A percentile compares a stretch with the other conserved stretches of the same genome.
These are phyloP conservation scores for Pachliopta kotzebuea DNA, from an alignment of 2,888 invertebrate genomes.

Conservation along the genomic window DNA sequence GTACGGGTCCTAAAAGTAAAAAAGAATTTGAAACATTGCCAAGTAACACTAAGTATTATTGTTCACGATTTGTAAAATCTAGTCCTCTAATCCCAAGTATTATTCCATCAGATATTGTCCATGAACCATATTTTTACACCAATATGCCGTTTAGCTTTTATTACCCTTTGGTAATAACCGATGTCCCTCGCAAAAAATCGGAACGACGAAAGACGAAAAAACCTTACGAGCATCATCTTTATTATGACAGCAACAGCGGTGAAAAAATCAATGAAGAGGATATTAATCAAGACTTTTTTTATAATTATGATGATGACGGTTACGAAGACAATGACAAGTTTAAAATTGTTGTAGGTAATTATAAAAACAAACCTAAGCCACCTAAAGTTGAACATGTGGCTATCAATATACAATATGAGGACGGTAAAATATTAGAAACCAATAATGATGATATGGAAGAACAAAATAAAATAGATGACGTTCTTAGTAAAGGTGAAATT, in stretches of 20 bases:
- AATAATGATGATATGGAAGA: conserved; percentile 30
- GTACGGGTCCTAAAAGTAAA: conserved; percentile 31
- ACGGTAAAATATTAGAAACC: conserved; percentile 23
- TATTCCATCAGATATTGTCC: conserved; percentile 44
- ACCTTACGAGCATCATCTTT: conserved; percentile 42
- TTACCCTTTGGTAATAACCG: conserved; percentile 21
- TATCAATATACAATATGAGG: conserved; percentile 29
- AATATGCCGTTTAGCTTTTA: conserved; percentile 28
- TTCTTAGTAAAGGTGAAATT: conserved; percentile 21
- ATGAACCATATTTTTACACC: conserved; percentile 43
- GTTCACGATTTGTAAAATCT: conserved; percentile 35
- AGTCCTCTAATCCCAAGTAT: conserved; percentile 31
- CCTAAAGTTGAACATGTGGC: conserved; percentile 16
- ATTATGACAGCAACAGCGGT: conserved; percentile 29
- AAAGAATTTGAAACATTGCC: conserved; percentile 34
- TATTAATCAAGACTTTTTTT: neutral
- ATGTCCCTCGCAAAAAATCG: conserved; percentile 35
- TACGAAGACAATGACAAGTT: conserved; percentile 17
- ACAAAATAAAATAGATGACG: conserved; percentile 12
- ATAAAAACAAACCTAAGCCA: conserved; percentile 13
- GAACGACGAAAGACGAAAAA: conserved; percentile 34
- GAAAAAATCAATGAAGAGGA: conserved; percentile 15
- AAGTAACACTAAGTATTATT: conserved; percentile 31
- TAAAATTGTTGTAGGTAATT: conserved; percentile 9
- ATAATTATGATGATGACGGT: conserved; percentile 13